A percentile compares a stretch with the other conserved stretches of the same genome.
phyloP scores from a whole-genome alignment of 2,888 invertebrate species.

The Caenorhabditis wallacei region DNA sequence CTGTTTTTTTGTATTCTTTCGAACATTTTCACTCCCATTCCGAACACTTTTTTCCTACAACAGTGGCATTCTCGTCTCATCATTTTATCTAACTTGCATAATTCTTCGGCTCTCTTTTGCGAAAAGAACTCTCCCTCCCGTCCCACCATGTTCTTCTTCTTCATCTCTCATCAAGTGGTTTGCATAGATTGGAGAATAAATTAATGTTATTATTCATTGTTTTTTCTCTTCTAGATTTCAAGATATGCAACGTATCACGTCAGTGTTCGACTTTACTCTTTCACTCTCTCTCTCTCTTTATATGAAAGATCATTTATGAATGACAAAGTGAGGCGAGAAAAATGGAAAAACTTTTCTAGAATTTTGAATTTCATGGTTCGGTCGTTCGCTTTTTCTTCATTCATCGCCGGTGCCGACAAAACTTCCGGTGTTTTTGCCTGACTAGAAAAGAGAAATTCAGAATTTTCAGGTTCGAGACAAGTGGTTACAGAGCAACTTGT shows the following conservation, averaged over 20 bases:
- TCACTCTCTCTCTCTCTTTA: too few relatives aligned
- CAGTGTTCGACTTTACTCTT: neutral
- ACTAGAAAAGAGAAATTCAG: neutral
- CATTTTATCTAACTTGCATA: constrained; percentile 13
- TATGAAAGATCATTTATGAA: constrained; percentile 28
- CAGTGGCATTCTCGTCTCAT: constrained; percentile 25
- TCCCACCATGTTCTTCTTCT: constrained; percentile 5
- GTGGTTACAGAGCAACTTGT: constrained; percentile 23
- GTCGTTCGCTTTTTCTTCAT: constrained; percentile 8
- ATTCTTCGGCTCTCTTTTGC: constrained; percentile 40
- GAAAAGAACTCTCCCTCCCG: constrained; percentile 16
- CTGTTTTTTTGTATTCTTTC: neutral
- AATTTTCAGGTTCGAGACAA: constrained; percentile 11
- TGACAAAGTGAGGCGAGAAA: neutral
- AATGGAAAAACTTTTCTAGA: constrained; percentile 11
- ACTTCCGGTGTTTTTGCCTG: constrained; percentile 56
- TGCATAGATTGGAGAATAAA: constrained; percentile 67
- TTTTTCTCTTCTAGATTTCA: constrained; percentile 4
- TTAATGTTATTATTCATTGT: constrained; percentile 61
- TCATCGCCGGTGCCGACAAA: constrained; percentile 14
- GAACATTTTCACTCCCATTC: neutral
- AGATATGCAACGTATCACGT: neutral
- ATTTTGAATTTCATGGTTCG: constrained; percentile 57
- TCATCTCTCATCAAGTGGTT: constrained; percentile 50
- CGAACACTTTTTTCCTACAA: constrained; percentile 7